Evolutionary conservation across 2,797 vertebrate genomes (phyloP).

Genomic region (Cossypha dichroa): DNA sequence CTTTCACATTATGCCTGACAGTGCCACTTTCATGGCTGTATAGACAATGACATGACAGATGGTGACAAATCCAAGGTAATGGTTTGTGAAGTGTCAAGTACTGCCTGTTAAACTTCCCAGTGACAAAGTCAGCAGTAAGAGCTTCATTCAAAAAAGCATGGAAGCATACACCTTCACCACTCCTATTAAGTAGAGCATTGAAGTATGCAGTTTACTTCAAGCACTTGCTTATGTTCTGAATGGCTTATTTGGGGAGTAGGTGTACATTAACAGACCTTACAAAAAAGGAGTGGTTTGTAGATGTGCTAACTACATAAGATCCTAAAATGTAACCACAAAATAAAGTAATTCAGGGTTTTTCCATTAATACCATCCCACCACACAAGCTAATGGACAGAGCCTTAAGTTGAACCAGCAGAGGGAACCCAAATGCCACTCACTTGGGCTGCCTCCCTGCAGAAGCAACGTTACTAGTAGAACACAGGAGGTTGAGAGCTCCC

Average conservation of each 20-base stretch:
- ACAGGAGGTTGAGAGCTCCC: neutral
- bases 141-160: neutral
- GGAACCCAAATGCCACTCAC: neutral
- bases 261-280: neutral
- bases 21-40: neutral
- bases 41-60: neutral
- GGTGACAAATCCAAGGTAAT: neutral
- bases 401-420: neutral
- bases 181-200: neutral
- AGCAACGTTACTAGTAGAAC: rapidly evolving
- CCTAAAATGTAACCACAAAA: neutral
- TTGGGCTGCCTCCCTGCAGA: neutral
- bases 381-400: neutral
- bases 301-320: neutral
- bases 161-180: neutral
- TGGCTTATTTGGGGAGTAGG: neutral
- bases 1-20: neutral
- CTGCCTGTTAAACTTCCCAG: neutral
- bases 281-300: neutral
- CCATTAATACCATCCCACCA: neutral
- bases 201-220: neutral
- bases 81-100: neutral
- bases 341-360: neutral
- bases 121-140: neutral
- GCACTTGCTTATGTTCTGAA: neutral